Base-by-base conservation (phyloP, 1,140 invertebrate genomes). In the Zophobas morio region DNA sequence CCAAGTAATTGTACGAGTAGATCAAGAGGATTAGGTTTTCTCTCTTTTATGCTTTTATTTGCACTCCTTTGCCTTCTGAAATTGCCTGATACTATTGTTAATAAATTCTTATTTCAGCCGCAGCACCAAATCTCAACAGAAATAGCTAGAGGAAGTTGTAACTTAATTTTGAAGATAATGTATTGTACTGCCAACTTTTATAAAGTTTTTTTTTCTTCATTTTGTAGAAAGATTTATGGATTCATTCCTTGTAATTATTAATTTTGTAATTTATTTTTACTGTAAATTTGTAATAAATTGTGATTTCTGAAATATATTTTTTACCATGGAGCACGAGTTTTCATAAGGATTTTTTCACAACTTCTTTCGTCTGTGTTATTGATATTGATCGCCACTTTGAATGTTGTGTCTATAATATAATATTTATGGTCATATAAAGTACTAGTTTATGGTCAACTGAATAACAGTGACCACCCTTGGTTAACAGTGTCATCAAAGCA, bases 251-350 rank as follows among this genome's bases (percentile, higher is more conserved):
- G 79, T 79, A 80, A 78, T 80, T 51, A 53, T 53, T 73, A 40
- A 73, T 73, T 73, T 54, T 49, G 57, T 63, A 63, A 80, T 81
- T 81, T 81, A 81, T 81, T 82, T 79, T 75, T 74, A 49, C 56
- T 82, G 80, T 82, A 81, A 57, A 82, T 78, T 80, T 73, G 71
- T 73, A 73, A 73, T 73, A 73, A 73, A 73, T 73, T 73, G 71
- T 73, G 71, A 73, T 73, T 73, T 72, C 71, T 73, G 35, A 73
- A 73, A 73, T 73, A 73, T 73, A 73, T 73, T 73, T 73, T 73
- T 73, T 56, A 56, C 49, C 6, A 40, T 73, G 34, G 37, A 40
- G 37, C 4, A 20, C 20, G 3, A n/a, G n/a, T 6, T 40, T 40
- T 66, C 42, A 42, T 42, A 66, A 32, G 6, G 49, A 2, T 2